A percentile compares a stretch with the other conserved stretches of the same genome.
Evolutionary conservation across 2,888 invertebrate species (phyloP).

Genomic region (Microchrysa polita): DNA sequence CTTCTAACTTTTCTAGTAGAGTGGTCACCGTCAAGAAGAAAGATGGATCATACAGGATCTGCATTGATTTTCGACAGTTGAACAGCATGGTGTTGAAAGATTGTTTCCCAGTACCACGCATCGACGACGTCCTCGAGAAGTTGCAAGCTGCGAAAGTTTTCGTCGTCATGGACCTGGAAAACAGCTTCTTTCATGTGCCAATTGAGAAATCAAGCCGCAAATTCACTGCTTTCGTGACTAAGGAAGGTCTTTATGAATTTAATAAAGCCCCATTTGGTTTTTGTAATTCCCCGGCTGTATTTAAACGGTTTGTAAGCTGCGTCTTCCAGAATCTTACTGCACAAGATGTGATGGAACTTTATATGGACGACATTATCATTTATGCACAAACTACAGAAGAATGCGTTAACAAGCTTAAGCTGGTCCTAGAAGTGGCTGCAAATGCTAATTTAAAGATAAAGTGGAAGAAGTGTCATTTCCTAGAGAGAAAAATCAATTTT

Average conservation of each 20-base stretch:
- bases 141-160: conserved; percentile 53
- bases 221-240: conserved; percentile 43
- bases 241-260: conserved; percentile 1
- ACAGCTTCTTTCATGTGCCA: conserved; percentile 57
- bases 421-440: conserved; percentile 1
- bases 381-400: not conserved
- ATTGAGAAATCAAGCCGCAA: conserved; percentile 52
- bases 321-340: not conserved
- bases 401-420: not conserved
- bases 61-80: conserved; percentile 59
- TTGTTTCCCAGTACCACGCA: conserved; percentile 57
- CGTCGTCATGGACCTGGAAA: conserved; percentile 55
- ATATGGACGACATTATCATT: not conserved
- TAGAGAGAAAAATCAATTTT: conserved; percentile 51
- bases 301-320: not conserved
- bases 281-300: not conserved
- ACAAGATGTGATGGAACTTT: not conserved
- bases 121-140: conserved; percentile 58
- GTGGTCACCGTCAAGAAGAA: conserved; percentile 52
- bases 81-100: conserved; percentile 57
- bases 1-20: conserved; percentile 55
- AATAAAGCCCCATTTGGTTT: not conserved
- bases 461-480: conserved; percentile 52
- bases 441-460: conserved; percentile 49
- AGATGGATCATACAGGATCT: conserved; percentile 50